Evolutionary conservation across 2,888 invertebrate genomes (phyloP), one percentile per base, ranked within the genome.

Genomic region (Plagiodera versicolora): DNA sequence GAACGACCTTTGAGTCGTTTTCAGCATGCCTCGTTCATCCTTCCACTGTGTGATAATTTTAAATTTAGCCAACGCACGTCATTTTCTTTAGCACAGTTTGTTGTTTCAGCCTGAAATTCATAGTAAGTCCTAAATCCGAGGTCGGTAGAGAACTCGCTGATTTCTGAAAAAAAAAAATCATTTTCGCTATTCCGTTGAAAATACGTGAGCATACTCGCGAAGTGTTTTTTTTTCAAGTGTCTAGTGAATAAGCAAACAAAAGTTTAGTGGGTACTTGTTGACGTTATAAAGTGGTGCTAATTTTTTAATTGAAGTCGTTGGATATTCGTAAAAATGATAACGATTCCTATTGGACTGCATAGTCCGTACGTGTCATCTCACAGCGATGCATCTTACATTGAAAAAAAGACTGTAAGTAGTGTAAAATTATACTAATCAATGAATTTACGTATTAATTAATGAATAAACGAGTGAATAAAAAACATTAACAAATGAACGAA

Each of bases 351-450:
- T 51, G 70, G 69, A 18, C 58, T 71, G n/a, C 64, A 70, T 30
- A 69, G 70, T 49, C 70, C 72, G n/a, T 67, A 69, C 52, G 61
- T 68, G 14, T 62, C 67, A 45, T 73, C 72, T 28, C 83, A 86
- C 66, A 88, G 88, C 66, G 89, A 89, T 80, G 87, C 88, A 3
- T 87, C 88, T 2, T 82, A 85, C 59, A 74, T 78, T 45, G 73
- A 72, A 53, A 71, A 67, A 58, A 77, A 74, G 63, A 64, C 71
- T 45, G 78, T 78, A 68, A 76, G 76, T 75, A 24, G 6, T 24
- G 24, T 5, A 24, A 47, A 14, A 47, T 11, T 20, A 47, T 17
- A 19, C 6, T 5, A 11, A 5, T 11, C 30, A 50, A 20, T 14
- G 6, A 18, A n/a, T 28, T 51, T 28, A 16, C 30, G 24, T 28